Evolutionary conservation across 2,888 invertebrate genomes (phyloP).

Genomic region (Protodeltote pygarga): DNA sequence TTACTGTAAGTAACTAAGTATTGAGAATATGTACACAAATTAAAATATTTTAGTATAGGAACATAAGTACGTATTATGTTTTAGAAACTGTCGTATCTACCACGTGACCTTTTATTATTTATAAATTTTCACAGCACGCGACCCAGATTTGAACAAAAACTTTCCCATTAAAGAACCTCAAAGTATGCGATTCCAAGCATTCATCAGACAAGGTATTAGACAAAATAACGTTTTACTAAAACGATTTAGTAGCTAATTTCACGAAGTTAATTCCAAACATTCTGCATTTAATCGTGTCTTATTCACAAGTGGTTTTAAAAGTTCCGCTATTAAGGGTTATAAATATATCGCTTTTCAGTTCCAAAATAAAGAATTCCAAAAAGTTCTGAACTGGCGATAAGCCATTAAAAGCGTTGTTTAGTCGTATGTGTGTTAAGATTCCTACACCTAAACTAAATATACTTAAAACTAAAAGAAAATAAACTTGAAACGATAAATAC

Average conservation of each 20-base stretch:
- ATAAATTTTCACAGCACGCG: slow-evolving; percentile 12
- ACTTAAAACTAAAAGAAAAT: slow-evolving; percentile 87
- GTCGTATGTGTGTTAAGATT: slow-evolving; percentile 53
- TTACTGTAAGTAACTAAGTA: too few species aligned
- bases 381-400: slow-evolving; percentile 3
- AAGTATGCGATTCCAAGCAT: slow-evolving; percentile 6
- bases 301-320: slow-evolving; percentile 31
- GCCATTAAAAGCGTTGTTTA: slow-evolving; percentile 41
- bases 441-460: slow-evolving; percentile 62
- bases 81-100: neutral
- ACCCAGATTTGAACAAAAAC: slow-evolving; percentile 12
- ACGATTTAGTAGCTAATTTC: slow-evolving; percentile 16
- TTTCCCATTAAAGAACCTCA: slow-evolving; percentile 2
- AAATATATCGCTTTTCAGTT: slow-evolving; percentile 34
- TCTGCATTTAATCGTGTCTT: slow-evolving; percentile 28
- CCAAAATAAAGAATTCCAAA: slow-evolving; percentile 28
- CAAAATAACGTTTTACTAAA: slow-evolving; percentile 18
- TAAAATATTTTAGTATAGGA: too few species aligned
- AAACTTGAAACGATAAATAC: slow-evolving; percentile 90
- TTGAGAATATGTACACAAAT: too few species aligned
- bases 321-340: slow-evolving; percentile 20
- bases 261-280: slow-evolving; percentile 25
- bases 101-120: slow-evolving; percentile 6
- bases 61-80: too few species aligned
- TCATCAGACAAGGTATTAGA: slow-evolving; percentile 11